Evolutionary conservation across 2,113 vertebrate species (phyloP).

Genomic region (Clinocottus analis): DNA sequence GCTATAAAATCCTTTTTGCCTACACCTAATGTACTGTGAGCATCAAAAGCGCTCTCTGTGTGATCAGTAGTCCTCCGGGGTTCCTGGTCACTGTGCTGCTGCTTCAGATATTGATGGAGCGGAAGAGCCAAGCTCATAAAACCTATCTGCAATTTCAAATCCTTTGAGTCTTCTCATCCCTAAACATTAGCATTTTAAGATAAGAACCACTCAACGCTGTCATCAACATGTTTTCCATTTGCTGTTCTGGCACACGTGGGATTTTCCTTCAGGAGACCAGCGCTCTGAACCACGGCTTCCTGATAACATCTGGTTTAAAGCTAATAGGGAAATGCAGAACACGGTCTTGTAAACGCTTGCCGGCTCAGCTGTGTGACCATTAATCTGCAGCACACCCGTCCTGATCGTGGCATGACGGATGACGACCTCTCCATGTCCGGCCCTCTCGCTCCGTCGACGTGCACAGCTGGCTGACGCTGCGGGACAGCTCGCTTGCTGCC

Average conservation of each 20-base stretch:
- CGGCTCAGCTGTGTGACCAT: constrained; percentile 28
- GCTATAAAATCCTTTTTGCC: neutral
- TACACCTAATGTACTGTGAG: neutral
- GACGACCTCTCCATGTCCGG: constrained; percentile 47
- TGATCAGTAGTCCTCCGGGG: neutral
- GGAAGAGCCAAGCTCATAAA: constrained; percentile 9
- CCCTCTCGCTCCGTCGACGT: constrained; percentile 9
- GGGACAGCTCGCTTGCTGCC: constrained; percentile 38
- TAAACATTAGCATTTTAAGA: constrained; percentile 17
- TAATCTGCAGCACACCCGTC: constrained; percentile 32
- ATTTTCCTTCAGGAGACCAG: constrained; percentile 11
- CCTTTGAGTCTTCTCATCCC: constrained; percentile 19
- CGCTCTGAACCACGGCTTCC: neutral
- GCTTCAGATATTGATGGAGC: constrained; percentile 16
- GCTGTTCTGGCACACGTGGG: constrained; percentile 7
- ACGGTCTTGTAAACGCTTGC: constrained; percentile 18
- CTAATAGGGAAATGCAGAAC: constrained; percentile 41
- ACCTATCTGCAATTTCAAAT: constrained; percentile 21
- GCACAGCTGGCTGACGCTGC: constrained; percentile 54
- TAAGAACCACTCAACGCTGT: constrained; percentile 19
- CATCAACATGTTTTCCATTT: constrained; percentile 43
- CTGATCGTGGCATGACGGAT: constrained; percentile 44
- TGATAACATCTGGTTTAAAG: constrained; percentile 32
- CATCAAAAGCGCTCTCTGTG: constrained; percentile 15
- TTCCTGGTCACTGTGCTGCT: neutral